Evolutionary conservation across 2,797 vertebrate species (phyloP).

Genomic region (Mycteria americana): DNA sequence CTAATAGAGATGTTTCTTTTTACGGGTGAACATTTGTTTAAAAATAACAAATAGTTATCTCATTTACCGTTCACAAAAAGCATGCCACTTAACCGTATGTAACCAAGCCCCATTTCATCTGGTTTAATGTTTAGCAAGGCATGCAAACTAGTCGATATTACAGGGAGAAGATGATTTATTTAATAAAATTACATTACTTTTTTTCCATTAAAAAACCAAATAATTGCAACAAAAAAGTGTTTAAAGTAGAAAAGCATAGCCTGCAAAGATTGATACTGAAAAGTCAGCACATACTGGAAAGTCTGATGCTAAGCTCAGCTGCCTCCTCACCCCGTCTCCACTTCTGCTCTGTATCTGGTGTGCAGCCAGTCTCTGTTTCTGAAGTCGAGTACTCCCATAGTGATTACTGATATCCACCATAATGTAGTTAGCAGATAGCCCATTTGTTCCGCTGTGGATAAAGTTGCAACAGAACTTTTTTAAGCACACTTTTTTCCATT

Average conservation of each 20-base stretch:
- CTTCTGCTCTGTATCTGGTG: constrained; percentile 17
- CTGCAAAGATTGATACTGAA: constrained; percentile 25
- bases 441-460: constrained; percentile 17
- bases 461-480: not conserved
- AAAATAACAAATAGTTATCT: constrained; percentile 68
- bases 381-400: constrained; percentile 6
- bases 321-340: not conserved
- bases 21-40: constrained; percentile 16
- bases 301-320: constrained; percentile 42
- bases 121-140: constrained; percentile 51
- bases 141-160: not conserved
- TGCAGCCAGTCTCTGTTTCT: constrained; percentile 35
- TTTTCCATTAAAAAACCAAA: not conserved
- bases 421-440: constrained; percentile 58
- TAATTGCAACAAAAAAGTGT: not conserved
- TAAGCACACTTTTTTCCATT: not conserved
- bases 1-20: constrained; percentile 63
- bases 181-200: constrained; percentile 28
- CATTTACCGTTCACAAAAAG: constrained; percentile 30
- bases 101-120: constrained; percentile 57
- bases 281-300: constrained; percentile 45
- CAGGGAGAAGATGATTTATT: constrained; percentile 31
- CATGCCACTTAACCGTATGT: constrained; percentile 12
- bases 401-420: constrained; percentile 27
- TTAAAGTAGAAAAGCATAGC: constrained; percentile 38